These are phyloP conservation scores for Teinopalpus imperialis DNA, from an alignment of 2,888 invertebrate species.

Conservation along the genomic window DNA sequence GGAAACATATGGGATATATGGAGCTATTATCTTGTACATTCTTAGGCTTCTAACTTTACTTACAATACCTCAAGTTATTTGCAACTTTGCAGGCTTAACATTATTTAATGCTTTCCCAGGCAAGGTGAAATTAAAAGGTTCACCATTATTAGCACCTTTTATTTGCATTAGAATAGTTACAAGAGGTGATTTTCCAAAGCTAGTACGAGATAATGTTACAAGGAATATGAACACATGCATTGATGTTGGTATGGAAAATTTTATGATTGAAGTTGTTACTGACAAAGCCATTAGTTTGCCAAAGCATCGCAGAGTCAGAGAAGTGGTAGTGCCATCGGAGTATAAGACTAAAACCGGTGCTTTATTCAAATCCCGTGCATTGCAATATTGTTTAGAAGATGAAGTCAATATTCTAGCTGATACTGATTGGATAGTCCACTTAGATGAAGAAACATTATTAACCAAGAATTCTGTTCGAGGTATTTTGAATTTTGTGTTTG, in stretches of 20 bases:
- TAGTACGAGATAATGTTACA: constrained; percentile 93
- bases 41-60: constrained; percentile 91
- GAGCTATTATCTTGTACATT: constrained; percentile 88
- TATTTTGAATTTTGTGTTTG: constrained; percentile 95
- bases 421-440: constrained; percentile 97
- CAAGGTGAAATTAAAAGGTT: constrained; percentile 93
- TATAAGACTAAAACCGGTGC: constrained; percentile 96
- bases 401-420: constrained; percentile 92
- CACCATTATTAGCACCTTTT: constrained; percentile 95
- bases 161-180: constrained; percentile 97
- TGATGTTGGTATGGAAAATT: constrained; percentile 96
- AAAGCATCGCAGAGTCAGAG: constrained; percentile 90
- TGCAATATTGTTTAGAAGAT: constrained; percentile 97
- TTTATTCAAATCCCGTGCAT: constrained; percentile 95
- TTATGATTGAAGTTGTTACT: constrained; percentile 97
- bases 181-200: constrained; percentile 94
- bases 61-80: constrained; percentile 93
- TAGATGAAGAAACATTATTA: constrained; percentile 97
- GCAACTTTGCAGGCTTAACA: constrained; percentile 92
- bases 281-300: constrained; percentile 91
- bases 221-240: constrained; percentile 93
- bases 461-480: constrained; percentile 95
- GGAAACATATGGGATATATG: constrained; percentile 89
- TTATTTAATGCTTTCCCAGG: constrained; percentile 97
- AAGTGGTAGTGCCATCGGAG: constrained; percentile 92